Evolutionary conservation across 2,888 invertebrate genomes (phyloP).

Genomic region (Ormyrus nitidulus): DNA sequence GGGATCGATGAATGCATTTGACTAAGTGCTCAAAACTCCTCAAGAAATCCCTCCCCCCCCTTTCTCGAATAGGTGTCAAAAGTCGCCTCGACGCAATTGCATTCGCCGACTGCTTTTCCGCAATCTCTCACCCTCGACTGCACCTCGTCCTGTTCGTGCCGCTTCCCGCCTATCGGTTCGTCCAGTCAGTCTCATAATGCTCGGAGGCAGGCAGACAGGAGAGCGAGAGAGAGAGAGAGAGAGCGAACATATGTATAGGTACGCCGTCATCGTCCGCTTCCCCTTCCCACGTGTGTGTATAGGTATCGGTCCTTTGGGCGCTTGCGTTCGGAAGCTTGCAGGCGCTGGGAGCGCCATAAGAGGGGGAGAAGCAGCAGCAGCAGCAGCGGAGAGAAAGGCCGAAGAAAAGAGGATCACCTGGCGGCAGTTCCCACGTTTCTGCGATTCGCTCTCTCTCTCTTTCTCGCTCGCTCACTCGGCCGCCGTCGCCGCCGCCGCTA

Average conservation of each 20-base stretch:
- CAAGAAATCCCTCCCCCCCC: no score
- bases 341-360: neutral
- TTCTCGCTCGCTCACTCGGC: conserved; percentile 56
- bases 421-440: conserved; percentile 75
- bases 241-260: conserved; percentile 10
- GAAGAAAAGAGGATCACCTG: conserved; percentile 71
- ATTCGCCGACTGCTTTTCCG: no score
- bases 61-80: no score
- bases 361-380: conserved; percentile 15
- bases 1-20: no score
- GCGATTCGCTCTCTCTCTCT: conserved; percentile 70
- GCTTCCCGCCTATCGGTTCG: neutral
- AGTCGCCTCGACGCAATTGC: no score
- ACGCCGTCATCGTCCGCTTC: neutral
- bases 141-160: no score
- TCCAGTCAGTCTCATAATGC: no score
- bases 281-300: neutral
- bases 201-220: no score
- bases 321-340: conserved; percentile 47
- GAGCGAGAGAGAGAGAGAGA: neutral
- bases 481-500: neutral
- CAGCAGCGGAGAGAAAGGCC: conserved; percentile 57
- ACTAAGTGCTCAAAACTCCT: no score
- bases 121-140: no score
- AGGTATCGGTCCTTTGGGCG: conserved; percentile 11